Evolutionary conservation across 2,113 vertebrate species (phyloP).

Genomic region (Egretta garzetta): DNA sequence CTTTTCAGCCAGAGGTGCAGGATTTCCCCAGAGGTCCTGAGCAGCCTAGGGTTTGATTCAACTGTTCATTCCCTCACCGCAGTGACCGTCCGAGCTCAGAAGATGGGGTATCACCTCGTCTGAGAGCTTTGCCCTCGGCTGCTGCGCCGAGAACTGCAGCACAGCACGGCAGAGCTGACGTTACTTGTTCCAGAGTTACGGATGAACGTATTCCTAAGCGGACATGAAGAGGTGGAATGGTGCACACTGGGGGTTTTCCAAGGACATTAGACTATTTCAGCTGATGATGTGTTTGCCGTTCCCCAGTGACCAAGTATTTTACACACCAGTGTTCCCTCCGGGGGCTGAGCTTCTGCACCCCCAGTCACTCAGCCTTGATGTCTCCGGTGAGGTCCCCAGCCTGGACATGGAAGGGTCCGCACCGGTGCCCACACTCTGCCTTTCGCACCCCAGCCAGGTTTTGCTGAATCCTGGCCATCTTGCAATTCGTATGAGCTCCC

Average conservation of each 20-base stretch:
- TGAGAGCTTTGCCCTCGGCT: background rate
- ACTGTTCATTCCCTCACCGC: background rate
- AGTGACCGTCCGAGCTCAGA: background rate
- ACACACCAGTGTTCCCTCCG: too few relatives aligned
- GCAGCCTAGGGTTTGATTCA: background rate
- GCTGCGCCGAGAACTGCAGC: background rate
- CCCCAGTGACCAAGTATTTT: background rate
- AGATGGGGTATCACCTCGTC: background rate
- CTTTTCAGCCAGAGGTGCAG: background rate
- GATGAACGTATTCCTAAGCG: background rate
- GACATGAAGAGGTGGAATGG: background rate
- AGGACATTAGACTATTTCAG: background rate
- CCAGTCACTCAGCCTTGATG: too few relatives aligned
- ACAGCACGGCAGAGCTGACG: background rate
- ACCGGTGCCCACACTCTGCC: background rate
- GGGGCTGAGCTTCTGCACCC: background rate
- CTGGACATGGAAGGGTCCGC: background rate
- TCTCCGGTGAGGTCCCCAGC: background rate
- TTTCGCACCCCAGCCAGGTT: rapidly evolving
- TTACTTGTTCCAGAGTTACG: background rate
- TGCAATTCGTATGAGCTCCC: background rate
- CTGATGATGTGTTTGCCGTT: background rate
- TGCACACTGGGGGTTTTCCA: background rate
- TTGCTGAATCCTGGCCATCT: background rate
- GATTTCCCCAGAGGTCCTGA: background rate